These are phyloP conservation scores for Osmerus eperlanus DNA, from an alignment of 2,113 vertebrate genomes.

Conservation along the genomic window DNA sequence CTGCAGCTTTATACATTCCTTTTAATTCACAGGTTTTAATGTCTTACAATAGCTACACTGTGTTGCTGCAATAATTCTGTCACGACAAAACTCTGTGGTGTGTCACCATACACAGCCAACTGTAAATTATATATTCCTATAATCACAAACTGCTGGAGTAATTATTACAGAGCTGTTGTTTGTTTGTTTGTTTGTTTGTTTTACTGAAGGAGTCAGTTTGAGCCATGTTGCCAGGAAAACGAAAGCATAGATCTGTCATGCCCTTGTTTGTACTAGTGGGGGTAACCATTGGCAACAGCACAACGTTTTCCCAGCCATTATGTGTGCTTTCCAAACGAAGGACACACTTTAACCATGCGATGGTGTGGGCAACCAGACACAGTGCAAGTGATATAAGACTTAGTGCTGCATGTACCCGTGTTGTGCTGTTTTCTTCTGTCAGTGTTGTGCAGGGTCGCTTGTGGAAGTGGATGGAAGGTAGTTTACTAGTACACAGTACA, in stretches of 20 bases:
- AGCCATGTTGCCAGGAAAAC: slow-evolving; percentile 52
- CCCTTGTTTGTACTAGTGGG: slow-evolving; percentile 39
- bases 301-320: slow-evolving; percentile 20
- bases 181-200: slow-evolving; percentile 48
- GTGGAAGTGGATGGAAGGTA: too few species aligned
- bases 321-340: neutral
- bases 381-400: too few species aligned
- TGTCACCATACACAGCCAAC: slow-evolving; percentile 81
- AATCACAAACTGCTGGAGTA: slow-evolving; percentile 29
- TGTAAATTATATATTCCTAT: slow-evolving; percentile 81
- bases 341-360: neutral
- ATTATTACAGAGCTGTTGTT: slow-evolving; percentile 31
- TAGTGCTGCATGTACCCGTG: too few species aligned
- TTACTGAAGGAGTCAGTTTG: slow-evolving; percentile 38
- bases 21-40: too few species aligned
- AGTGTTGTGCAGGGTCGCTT: too few species aligned
- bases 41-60: slow-evolving; percentile 24
- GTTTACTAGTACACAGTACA: too few species aligned
- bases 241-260: slow-evolving; percentile 38
- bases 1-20: neutral
- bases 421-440: too few species aligned
- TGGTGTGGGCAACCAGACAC: too few species aligned
- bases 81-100: too few species aligned
- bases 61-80: neutral
- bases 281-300: slow-evolving; percentile 54